phyloP scores from a whole-genome alignment of 1,140 invertebrate species.

The Drosophila saltans region DNA sequence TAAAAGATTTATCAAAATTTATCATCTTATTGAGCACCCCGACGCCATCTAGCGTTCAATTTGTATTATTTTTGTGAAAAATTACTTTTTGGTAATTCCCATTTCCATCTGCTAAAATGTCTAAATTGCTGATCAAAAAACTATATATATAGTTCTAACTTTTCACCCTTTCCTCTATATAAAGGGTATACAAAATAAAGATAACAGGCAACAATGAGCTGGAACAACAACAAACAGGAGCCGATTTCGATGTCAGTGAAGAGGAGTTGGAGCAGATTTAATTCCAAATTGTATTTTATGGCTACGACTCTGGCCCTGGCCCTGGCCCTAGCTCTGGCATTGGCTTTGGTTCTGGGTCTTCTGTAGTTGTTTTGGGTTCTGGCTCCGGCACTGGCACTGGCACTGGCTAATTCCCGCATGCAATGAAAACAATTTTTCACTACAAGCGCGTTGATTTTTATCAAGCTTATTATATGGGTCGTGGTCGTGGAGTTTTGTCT shows the following conservation, averaged over 20 bases:
- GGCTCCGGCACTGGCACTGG: not conserved
- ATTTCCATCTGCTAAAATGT: no score
- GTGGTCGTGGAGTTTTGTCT: constrained; percentile 19
- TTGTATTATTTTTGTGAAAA: no score
- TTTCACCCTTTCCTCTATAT: no score
- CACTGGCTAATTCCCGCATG: constrained; percentile 66
- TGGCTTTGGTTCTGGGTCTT: not conserved
- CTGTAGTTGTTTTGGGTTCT: no score
- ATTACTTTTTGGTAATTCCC: no score
- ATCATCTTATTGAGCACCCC: no score
- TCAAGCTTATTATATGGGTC: constrained; percentile 78
- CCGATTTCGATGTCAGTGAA: constrained; percentile 39
- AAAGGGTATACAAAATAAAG: constrained; percentile 21
- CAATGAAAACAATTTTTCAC: constrained; percentile 64
- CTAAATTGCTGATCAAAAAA: no score
- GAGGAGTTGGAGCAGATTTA: constrained; percentile 58
- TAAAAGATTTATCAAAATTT: no score
- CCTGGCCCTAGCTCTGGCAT: not conserved
- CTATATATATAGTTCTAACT: no score
- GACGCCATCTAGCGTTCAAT: no score
- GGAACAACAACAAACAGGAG: constrained; percentile 24
- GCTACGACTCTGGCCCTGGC: constrained; percentile 14
- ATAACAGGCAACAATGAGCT: constrained; percentile 21
- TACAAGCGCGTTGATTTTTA: constrained; percentile 69
- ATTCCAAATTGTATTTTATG: constrained; percentile 68